Base-by-base conservation (phyloP, 2,113 vertebrate genomes). In the Odocoileus virginianus region DNA sequence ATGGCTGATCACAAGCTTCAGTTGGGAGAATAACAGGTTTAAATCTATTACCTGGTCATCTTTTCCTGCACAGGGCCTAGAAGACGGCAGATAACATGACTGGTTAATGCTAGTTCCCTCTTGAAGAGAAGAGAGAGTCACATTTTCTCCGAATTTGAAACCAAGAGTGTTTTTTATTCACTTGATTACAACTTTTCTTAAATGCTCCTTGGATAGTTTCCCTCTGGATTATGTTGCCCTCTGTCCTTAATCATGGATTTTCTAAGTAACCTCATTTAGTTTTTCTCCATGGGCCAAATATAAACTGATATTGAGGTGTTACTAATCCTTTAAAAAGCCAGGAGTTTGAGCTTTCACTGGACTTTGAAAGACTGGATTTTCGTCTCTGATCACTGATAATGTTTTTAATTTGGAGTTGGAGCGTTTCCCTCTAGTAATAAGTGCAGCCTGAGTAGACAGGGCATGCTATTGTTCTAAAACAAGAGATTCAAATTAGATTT, bases 321-420 rank as follows among this genome's bases (percentile, higher is more conserved):
- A 30, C 47, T 90, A 47, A 78, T 95, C 96, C 89, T 93, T 95
- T 92, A 25, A 92, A 43, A 86, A 79, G 87, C 74, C 58, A 25
- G n/a, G 83, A 52, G 33, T 43, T 30, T 43, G 47, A 81, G 55
- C 81, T 43, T 12, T 52, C 92, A 15, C 47, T 94, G 52, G 50
- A 57, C 94, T 95, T 58, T 27, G 43, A 92, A 91, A 92, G 88
- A 45, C 25, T 40, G 43, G 91, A 14, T 82, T 97, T 95, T 61
- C 2, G 1, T 89, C 71, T 97, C 91, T 89, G 92, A 94, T 96
- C 82, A 60, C 93, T 89, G 97, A 97, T 97, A 89, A 89, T 55
- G 55, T 13, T 96, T 97, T 97, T 82, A 92, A 94, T 97, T 95
- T 89, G 92, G 87, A 92, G 57, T 82, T 96, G 92, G 96, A 89